A percentile compares a stretch with the other conserved stretches of the same genome.
Conservation (phyloP, 2,888 invertebrate species). For the Polydrusus tereticollis region DNA sequence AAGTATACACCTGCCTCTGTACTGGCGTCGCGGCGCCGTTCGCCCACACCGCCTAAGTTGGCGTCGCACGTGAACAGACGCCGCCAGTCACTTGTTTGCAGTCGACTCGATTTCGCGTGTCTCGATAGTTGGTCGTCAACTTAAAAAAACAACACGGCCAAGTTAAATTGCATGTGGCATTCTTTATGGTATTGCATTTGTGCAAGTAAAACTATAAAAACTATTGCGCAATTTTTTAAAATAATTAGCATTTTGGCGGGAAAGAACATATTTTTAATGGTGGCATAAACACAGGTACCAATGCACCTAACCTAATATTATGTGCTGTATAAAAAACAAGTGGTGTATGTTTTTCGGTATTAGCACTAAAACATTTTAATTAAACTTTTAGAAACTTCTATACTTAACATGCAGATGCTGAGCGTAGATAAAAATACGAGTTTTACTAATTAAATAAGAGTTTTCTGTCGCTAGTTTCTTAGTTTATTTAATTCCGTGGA, state of each 20-base stretch:
- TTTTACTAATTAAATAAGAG: too few relatives aligned
- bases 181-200: too few relatives aligned
- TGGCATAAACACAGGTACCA: not conserved
- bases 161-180: slow-evolving; percentile 35
- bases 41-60: slow-evolving; percentile 27
- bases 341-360: too few relatives aligned
- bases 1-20: slow-evolving; percentile 14
- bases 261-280: not conserved
- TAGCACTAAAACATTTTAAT: too few relatives aligned
- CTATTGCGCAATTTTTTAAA: not conserved
- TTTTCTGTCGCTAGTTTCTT: not conserved
- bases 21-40: slow-evolving; percentile 29
- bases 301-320: too few relatives aligned
- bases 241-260: not conserved
- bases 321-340: too few relatives aligned
- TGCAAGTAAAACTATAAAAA: not conserved
- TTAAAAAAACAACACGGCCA: slow-evolving; percentile 26
- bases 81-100: slow-evolving; percentile 49
- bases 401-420: too few relatives aligned
- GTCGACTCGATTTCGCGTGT: slow-evolving; percentile 17
- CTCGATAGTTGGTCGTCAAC: slow-evolving; percentile 14
- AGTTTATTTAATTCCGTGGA: too few relatives aligned
- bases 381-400: too few relatives aligned
- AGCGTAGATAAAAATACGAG: too few relatives aligned
- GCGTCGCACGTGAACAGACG: slow-evolving; percentile 46